These are phyloP conservation scores for Clostera curtula DNA, from an alignment of 2,888 invertebrate genomes.

Conservation along the genomic window DNA sequence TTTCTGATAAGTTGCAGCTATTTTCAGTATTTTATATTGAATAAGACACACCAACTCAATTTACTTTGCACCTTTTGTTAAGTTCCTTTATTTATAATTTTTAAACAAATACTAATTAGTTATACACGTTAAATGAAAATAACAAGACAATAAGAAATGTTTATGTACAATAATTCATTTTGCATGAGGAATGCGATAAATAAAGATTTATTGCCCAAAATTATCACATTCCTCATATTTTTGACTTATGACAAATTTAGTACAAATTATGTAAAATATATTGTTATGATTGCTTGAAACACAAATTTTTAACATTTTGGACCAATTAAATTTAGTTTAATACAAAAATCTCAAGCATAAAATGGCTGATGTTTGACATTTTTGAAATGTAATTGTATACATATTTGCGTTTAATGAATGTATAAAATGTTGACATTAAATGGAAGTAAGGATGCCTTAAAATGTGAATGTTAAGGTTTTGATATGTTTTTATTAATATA, in stretches of 20 bases:
- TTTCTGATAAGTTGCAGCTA: slow-evolving; percentile 9
- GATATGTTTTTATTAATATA: slow-evolving; percentile 42
- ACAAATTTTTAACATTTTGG: slow-evolving; percentile 23
- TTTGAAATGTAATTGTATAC: slow-evolving; percentile 28
- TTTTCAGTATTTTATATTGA: slow-evolving; percentile 22
- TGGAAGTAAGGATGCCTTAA: slow-evolving; percentile 43
- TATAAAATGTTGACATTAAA: slow-evolving; percentile 16
- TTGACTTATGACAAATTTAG: slow-evolving; percentile 18
- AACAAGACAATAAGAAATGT: slow-evolving; percentile 22
- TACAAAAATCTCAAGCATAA: slow-evolving; percentile 61
- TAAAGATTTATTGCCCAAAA: slow-evolving; percentile 33
- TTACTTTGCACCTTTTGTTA: slow-evolving; percentile 15
- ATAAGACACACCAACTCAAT: slow-evolving; percentile 5
- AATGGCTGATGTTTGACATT: slow-evolving; percentile 71
- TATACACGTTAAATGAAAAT: slow-evolving; percentile 6
- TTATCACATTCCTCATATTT: slow-evolving; percentile 28
- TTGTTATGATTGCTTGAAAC: slow-evolving; percentile 17
- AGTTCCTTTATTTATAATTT: slow-evolving; percentile 9
- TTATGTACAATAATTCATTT: slow-evolving; percentile 19
- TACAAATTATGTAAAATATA: no score
- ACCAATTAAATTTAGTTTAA: slow-evolving; percentile 32
- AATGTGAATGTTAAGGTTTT: slow-evolving; percentile 45
- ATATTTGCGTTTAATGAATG: slow-evolving; percentile 14
- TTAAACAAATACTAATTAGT: slow-evolving; percentile 8
- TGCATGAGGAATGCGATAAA: slow-evolving; percentile 31